Evolutionary conservation across 2,888 invertebrate species (phyloP).

Genomic region (Drosophila paracracens): DNA sequence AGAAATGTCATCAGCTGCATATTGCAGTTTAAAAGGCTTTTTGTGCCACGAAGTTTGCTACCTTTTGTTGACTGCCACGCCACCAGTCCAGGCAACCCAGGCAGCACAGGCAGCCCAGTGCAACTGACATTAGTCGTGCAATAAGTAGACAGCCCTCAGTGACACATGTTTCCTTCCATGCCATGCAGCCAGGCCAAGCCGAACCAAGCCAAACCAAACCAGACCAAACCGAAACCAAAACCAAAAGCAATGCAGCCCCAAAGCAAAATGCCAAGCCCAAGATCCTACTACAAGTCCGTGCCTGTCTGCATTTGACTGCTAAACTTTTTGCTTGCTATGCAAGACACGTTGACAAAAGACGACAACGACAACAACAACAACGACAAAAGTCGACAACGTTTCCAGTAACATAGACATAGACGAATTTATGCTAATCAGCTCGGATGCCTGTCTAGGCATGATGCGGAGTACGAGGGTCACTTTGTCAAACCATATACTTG

Average conservation of each 20-base stretch:
- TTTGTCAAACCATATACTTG: constrained; percentile 27
- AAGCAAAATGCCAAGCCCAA: constrained; percentile 25
- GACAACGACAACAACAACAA: constrained; percentile 27
- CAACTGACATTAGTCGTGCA: constrained; percentile 80
- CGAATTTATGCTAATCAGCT: constrained; percentile 80
- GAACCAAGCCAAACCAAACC: constrained; percentile 27
- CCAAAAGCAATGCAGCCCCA: constrained; percentile 1
- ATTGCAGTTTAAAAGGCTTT: constrained; percentile 67
- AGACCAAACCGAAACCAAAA: constrained; percentile 29
- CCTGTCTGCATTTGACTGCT: constrained; percentile 51
- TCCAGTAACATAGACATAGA: constrained; percentile 66
- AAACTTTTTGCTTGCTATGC: constrained; percentile 75
- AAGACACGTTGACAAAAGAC: constrained; percentile 80
- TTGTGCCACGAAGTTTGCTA: constrained; percentile 71
- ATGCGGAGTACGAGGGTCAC: constrained; percentile 39
- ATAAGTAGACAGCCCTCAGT: constrained; percentile 77
- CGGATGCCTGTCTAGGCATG: constrained; percentile 54
- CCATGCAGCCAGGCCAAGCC: constrained; percentile 33
- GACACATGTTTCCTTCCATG: constrained; percentile 79
- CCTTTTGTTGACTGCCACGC: constrained; percentile 68
- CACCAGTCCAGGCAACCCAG: constrained; percentile 13
- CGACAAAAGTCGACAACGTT: constrained; percentile 48
- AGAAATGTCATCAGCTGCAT: constrained; percentile 66
- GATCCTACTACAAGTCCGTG: constrained; percentile 47
- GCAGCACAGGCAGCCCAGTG: constrained; percentile 36